Conservation (phyloP, 1,140 invertebrate genomes). For the Pinna nobilis region DNA sequence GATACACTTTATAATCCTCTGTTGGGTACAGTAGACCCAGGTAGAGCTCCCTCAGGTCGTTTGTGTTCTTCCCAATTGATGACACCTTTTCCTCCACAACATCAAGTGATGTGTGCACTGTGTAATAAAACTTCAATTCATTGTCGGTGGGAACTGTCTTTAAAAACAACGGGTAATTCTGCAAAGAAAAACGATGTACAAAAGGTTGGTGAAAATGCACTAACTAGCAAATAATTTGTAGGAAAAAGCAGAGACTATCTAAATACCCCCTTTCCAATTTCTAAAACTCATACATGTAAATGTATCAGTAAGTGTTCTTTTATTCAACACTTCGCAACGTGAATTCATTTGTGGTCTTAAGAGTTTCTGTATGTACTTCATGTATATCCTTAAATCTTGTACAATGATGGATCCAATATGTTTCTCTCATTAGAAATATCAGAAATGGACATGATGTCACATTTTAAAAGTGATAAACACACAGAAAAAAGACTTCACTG, state of each 20-base stretch:
- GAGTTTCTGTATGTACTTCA: too few relatives aligned
- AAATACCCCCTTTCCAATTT: background rate
- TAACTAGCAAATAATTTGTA: background rate
- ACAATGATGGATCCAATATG: too few relatives aligned
- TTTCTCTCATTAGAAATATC: too few relatives aligned
- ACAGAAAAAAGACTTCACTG: too few relatives aligned
- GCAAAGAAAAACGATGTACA: slow-evolving; percentile 47
- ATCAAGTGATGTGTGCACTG: slow-evolving; percentile 94
- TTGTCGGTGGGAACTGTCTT: slow-evolving; percentile 81
- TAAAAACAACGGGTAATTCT: slow-evolving; percentile 93
- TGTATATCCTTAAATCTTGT: too few relatives aligned
- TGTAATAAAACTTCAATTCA: slow-evolving; percentile 93
- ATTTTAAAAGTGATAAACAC: too few relatives aligned
- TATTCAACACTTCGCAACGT: too few relatives aligned
- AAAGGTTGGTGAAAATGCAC: background rate
- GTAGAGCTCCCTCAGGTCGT: slow-evolving; percentile 86
- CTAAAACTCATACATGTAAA: background rate
- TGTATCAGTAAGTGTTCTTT: too few relatives aligned
- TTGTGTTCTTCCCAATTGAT: slow-evolving; percentile 79
- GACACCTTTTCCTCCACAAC: slow-evolving; percentile 94
- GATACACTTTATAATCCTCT: slow-evolving; percentile 98
- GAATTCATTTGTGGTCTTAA: too few relatives aligned
- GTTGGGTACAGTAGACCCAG: slow-evolving; percentile 93
- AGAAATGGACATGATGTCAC: too few relatives aligned
- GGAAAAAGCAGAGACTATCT: background rate